A percentile compares a stretch with the other conserved stretches of the same genome.
These are phyloP conservation scores for Cephus spinipes DNA, from an alignment of 2,888 invertebrate species.

Conservation along the genomic window DNA sequence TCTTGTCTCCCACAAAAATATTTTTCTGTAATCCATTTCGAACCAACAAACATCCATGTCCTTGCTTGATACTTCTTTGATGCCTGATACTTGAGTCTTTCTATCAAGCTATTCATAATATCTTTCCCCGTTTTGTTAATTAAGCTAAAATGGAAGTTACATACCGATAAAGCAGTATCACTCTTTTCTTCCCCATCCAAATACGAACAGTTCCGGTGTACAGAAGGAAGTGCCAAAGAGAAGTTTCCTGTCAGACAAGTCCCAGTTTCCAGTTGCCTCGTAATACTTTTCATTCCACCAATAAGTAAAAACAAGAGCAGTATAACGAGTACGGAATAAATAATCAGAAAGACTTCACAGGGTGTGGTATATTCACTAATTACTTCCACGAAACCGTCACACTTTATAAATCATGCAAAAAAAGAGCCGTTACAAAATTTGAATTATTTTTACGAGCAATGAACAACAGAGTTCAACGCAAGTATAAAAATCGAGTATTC, in stretches of 20 bases:
- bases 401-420: neutral
- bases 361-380: neutral
- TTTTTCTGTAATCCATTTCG: neutral
- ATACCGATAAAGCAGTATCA: neutral
- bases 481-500: neutral
- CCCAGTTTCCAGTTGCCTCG: neutral
- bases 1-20: conserved; percentile 16
- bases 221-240: neutral
- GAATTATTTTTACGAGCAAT: neutral
- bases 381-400: neutral
- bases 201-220: neutral
- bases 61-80: neutral
- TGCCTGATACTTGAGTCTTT: neutral
- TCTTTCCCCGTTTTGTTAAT: neutral
- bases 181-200: neutral
- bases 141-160: neutral
- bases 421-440: neutral
- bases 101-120: neutral
- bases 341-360: neutral
- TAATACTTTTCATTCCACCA: neutral
- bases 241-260: neutral
- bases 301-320: neutral
- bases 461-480: neutral
- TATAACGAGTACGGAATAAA: neutral
- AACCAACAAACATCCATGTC: neutral